phyloP scores from a whole-genome alignment of 2,888 invertebrate genomes.

The Platycheirus albimanus region DNA sequence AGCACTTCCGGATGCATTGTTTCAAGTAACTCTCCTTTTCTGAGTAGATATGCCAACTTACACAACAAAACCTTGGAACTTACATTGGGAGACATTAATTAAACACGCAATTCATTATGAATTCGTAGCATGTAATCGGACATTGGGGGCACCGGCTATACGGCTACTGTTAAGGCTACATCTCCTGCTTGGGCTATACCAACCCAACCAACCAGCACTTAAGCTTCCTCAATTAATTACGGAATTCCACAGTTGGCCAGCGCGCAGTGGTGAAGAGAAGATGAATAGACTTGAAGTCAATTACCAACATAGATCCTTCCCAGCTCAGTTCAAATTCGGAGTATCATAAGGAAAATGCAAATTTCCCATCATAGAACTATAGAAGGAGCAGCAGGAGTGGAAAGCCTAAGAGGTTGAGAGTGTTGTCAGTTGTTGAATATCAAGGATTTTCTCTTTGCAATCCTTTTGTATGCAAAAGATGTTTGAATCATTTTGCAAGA shows the following conservation, averaged over 20 bases:
- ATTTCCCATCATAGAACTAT: conserved; percentile 41
- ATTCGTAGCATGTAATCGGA: conserved; percentile 76
- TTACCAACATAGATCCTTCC: conserved; percentile 66
- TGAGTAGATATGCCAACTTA: no score
- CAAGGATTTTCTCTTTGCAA: conserved; percentile 58
- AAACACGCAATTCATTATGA: conserved; percentile 90
- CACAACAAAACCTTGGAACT: background rate
- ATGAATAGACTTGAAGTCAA: conserved; percentile 74
- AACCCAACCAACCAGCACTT: no score
- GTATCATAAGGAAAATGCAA: conserved; percentile 59
- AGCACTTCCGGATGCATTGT: background rate
- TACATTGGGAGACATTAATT: conserved; percentile 84
- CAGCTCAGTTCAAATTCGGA: conserved; percentile 15
- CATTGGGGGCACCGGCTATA: conserved; percentile 71
- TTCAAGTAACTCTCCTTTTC: background rate
- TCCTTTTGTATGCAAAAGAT: conserved; percentile 67
- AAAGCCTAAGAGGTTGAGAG: conserved; percentile 22
- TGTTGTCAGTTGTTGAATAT: conserved; percentile 46
- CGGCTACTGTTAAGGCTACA: no score
- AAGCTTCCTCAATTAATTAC: conserved; percentile 76
- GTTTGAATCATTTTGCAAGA: conserved; percentile 26
- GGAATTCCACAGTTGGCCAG: conserved; percentile 53
- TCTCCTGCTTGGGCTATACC: no score
- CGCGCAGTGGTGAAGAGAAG: conserved; percentile 30
- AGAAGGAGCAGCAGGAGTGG: no score